phyloP scores from a whole-genome alignment of 1,140 invertebrate genomes.

The Dinothrombium tinctorium region DNA sequence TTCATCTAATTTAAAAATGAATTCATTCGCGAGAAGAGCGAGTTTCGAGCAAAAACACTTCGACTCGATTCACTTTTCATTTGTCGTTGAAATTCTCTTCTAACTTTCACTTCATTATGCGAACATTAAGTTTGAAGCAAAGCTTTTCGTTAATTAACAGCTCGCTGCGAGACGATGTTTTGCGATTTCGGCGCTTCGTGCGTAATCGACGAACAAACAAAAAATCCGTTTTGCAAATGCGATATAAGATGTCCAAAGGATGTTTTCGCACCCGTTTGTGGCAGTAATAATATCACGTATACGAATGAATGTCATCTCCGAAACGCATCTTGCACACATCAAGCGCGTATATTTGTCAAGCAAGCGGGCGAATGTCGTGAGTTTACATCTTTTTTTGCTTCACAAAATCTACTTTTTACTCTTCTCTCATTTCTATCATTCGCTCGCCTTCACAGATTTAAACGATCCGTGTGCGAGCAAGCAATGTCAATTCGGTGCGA shows the following conservation, averaged over 20 bases:
- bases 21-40: too few relatives aligned
- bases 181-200: not conserved
- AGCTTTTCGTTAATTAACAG: not conserved
- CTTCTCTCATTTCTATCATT: too few relatives aligned
- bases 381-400: not conserved
- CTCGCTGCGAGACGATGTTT: not conserved
- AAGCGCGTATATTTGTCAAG: not conserved
- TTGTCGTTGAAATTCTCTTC: too few relatives aligned
- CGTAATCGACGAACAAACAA: not conserved
- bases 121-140: too few relatives aligned
- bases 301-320: slow-evolving; percentile 53
- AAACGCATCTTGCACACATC: slow-evolving; percentile 37
- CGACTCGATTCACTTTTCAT: too few relatives aligned
- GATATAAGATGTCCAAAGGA: not conserved
- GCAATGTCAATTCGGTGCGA: slow-evolving; percentile 43
- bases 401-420: not conserved
- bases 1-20: too few relatives aligned
- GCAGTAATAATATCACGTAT: slow-evolving; percentile 55
- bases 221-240: slow-evolving; percentile 1
- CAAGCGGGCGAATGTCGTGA: not conserved
- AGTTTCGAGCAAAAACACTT: too few relatives aligned
- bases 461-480: slow-evolving; percentile 44
- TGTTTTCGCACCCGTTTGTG: slow-evolving; percentile 42
- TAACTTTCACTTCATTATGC: too few relatives aligned
- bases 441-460: too few relatives aligned